phyloP scores from a whole-genome alignment of 1,140 invertebrate genomes.

The Stenopsyche tienmushanensis region DNA sequence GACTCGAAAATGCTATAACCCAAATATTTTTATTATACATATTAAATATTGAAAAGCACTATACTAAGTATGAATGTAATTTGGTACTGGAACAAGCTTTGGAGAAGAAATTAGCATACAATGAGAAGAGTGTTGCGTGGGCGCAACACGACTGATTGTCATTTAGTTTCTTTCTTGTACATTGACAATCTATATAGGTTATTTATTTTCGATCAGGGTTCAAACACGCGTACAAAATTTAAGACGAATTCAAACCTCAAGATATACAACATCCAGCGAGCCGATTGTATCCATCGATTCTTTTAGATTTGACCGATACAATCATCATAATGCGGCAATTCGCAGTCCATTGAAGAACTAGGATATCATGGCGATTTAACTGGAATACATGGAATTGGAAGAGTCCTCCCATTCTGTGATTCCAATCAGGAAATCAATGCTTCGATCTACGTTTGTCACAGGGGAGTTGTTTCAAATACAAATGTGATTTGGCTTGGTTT shows the following conservation, averaged over 20 bases:
- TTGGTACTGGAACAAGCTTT: slow-evolving; percentile 18
- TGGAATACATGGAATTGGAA: no score
- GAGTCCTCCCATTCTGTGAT: no score
- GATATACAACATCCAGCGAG: background rate
- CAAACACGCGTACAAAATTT: background rate
- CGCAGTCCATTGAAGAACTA: background rate
- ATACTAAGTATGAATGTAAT: slow-evolving; percentile 11
- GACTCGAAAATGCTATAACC: no score
- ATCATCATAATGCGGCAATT: background rate
- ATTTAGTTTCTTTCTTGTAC: slow-evolving; percentile 2
- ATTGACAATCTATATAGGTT: background rate
- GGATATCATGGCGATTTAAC: background rate
- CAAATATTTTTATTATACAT: background rate
- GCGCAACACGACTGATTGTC: slow-evolving; percentile 14
- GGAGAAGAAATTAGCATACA: slow-evolving; percentile 24
- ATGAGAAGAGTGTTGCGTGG: slow-evolving; percentile 19
- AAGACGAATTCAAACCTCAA: background rate
- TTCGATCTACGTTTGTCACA: no score
- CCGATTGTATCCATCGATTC: background rate
- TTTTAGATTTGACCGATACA: background rate
- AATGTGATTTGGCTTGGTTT: no score
- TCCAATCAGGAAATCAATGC: no score
- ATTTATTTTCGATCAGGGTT: background rate
- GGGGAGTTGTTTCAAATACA: no score
- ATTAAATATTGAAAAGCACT: background rate